Evolutionary conservation across 2,113 vertebrate genomes (phyloP).

Genomic region (Oreochromis tanganicae): DNA sequence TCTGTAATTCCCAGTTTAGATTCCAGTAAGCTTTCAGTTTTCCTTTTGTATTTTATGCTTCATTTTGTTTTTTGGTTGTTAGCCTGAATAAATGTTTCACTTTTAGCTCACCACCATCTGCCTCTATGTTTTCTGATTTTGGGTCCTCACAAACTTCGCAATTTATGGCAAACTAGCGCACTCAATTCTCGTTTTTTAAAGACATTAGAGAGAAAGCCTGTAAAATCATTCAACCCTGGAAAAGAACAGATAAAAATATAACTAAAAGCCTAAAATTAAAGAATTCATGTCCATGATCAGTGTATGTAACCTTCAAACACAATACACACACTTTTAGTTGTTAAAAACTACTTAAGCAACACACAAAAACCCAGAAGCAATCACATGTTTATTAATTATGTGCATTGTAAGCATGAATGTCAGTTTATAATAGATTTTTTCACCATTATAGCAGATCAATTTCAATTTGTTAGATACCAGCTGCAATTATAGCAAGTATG

Average conservation of each 20-base stretch:
- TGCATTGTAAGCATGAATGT: background rate
- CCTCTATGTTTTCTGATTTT: background rate
- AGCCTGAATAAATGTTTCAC: background rate
- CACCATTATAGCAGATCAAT: background rate
- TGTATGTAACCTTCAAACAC: background rate
- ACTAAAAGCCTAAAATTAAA: background rate
- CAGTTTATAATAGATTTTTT: background rate
- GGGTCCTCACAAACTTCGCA: background rate
- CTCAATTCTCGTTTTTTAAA: background rate
- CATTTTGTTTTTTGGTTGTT: background rate
- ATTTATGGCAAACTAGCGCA: background rate
- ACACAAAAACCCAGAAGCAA: background rate
- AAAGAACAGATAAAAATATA: background rate
- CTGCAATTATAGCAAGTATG: background rate
- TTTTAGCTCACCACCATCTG: background rate
- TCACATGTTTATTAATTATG: background rate
- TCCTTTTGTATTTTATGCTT: background rate
- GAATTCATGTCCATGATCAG: background rate
- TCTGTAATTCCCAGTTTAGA: background rate
- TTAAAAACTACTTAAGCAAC: background rate
- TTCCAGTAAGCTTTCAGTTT: background rate
- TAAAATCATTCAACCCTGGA: background rate
- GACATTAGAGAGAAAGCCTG: background rate
- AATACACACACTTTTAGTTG: background rate
- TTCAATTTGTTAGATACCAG: background rate